Conservation (phyloP, 2,113 vertebrate species). For the Pteropus alecto region DNA sequence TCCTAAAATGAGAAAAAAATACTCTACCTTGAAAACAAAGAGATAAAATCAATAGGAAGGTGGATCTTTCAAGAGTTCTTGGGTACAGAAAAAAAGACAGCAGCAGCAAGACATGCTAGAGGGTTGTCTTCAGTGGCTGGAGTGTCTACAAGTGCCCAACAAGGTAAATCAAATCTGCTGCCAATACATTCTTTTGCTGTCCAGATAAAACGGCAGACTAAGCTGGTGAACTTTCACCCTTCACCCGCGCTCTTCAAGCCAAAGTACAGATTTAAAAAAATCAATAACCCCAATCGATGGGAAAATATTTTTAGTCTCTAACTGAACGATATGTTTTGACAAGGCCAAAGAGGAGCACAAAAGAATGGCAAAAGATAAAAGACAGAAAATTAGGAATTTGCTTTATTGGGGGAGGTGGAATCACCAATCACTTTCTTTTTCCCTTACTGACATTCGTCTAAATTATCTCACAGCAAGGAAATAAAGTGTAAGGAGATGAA, state of each 20-base stretch:
- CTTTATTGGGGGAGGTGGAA: slow-evolving; percentile 83
- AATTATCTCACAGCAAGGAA: slow-evolving; percentile 83
- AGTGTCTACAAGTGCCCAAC: slow-evolving; percentile 83
- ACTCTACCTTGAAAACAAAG: slow-evolving; percentile 73
- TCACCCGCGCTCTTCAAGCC: slow-evolving; percentile 89
- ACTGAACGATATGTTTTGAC: slow-evolving; percentile 90
- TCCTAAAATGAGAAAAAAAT: slow-evolving; percentile 69
- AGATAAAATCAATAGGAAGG: slow-evolving; percentile 81
- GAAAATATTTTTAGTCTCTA: slow-evolving; percentile 91
- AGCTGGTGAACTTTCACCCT: slow-evolving; percentile 91
- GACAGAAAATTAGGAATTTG: slow-evolving; percentile 89
- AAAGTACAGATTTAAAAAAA: slow-evolving; percentile 93
- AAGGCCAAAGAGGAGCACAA: slow-evolving; percentile 85
- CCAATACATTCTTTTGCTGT: slow-evolving; percentile 88
- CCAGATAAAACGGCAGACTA: slow-evolving; percentile 88
- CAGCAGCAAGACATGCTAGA: slow-evolving; percentile 77
- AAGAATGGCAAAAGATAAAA: slow-evolving; percentile 88
- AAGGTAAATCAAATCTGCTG: slow-evolving; percentile 88
- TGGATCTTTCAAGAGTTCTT: slow-evolving; percentile 75
- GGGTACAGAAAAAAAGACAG: slow-evolving; percentile 58
- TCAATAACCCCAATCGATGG: slow-evolving; percentile 90
- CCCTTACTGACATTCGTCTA: slow-evolving; percentile 79
- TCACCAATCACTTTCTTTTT: slow-evolving; percentile 80
- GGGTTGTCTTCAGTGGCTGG: slow-evolving; percentile 79
- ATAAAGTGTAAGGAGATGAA: slow-evolving; percentile 83